Evolutionary conservation across 30 jellyfish, hydroid and myxozoan genomes (phyloP), one percentile per base, ranked within the genome.

Genomic region (Nemopilema nomurai): DNA sequence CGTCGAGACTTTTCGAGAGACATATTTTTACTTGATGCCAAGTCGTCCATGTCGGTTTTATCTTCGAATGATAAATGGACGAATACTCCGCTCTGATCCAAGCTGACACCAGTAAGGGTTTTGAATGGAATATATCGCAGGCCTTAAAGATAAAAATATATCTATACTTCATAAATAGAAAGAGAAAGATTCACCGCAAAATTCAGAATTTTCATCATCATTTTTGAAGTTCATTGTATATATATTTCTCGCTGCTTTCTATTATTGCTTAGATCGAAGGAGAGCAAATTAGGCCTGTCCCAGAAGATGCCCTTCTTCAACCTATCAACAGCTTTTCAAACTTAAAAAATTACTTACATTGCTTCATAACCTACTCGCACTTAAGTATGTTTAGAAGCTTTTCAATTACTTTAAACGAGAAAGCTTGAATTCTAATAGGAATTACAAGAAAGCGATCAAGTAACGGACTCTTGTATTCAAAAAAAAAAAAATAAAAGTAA

Each of bases 91-190:
- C 87, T 91, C 50, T 85, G 96, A 16, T 50, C 32, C 22, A 76
- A 65, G 28, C 57, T 82, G 18, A 80, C 97, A 0, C 97, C 97
- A 0, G 97, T 91, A 19, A 84, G 80, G 32, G 97, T 85, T 70
- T 80, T 91, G 89, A 91, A 25, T 20, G 97, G 97, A 19, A 91
- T 72, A 75, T 91, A 91, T 9, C 97, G 96, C 81, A 91, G 84
- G 16, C 97, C 97, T 91, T 63, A 9, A 76, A 62, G 8, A 67
- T 23, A 64, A 52, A 51, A 22, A 67, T 25, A 78, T 52, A n/a
- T 3, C 19, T 23, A 76, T 49, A 8, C 67, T 16, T 1, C 17
- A 16, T 69, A 21, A 9, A 0, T 70, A 31, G 67, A 8, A 27
- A 9, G 16, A 0, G 0, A 25, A 18, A 32, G 63, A 25, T 70